Evolutionary conservation across 2,797 vertebrate genomes (phyloP), one percentile per base, ranked within the genome.

Genomic region (Bryconaethiops microstoma): DNA sequence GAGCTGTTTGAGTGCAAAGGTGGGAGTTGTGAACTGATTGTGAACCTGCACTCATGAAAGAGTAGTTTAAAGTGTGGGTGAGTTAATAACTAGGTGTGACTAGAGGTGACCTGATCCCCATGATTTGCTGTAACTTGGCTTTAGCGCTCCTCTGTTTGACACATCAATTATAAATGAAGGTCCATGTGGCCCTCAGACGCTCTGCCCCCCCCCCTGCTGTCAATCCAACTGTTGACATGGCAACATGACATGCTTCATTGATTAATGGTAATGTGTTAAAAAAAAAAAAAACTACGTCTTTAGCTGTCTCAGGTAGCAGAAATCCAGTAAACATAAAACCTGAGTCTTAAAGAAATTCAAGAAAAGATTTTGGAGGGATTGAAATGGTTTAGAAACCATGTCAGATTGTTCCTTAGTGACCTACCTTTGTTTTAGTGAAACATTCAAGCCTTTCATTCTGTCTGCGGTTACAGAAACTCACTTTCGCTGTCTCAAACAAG

Each of bases 111-210:
- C 23, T 67, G 72, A 79, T 74, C 55, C 67, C 54, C 57, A 35
- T 57, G 40, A 16, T 76, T 60, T 72, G 62, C 40, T 69, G 79
- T 81, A 39, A 57, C 10, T 79, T 73, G 55, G 78, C 68, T 57
- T 73, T 45, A 76, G 82, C 65, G 62, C 81, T 68, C 59, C 50
- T 79, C 82, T 81, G 78, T 86, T 86, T 85, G 82, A 79, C 82
- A 70, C 42, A 76, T 93, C 87, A 93, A 93, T 93, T 92, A 92
- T 91, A 87, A 89, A 92, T 90, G 75, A 87, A 64, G 85, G 87
- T 86, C 80, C 84, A 76, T 88, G 86, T 88, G 88, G 88, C 86
- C 84, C 82, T 39, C 35, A 87, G 89, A 86, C 70, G 42, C 67
- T 74, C 78, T 65, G 70, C 77, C 57, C 35, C 23, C 59, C 69